phyloP scores from a whole-genome alignment of 2,797 vertebrate genomes.

The Xiphophorus birchmanni region DNA sequence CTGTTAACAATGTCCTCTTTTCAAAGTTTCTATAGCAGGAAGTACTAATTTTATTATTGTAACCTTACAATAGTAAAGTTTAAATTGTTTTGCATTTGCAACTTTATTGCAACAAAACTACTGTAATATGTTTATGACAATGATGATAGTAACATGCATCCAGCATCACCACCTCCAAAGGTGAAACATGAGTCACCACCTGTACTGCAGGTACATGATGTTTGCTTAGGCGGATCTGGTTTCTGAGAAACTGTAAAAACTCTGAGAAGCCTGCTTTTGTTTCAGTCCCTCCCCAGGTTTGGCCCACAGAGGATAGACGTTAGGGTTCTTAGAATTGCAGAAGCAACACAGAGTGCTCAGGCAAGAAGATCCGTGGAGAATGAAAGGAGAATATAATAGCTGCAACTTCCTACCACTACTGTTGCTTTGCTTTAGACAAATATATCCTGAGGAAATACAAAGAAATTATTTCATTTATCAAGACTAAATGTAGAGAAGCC shows the following conservation, averaged over 20 bases:
- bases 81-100: neutral
- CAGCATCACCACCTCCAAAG: neutral
- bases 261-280: neutral
- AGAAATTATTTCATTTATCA: no score
- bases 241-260: neutral
- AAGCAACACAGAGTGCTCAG: neutral
- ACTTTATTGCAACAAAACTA: no score
- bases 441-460: neutral
- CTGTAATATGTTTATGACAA: neutral
- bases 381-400: no score
- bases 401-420: no score
- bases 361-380: neutral
- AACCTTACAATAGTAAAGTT: neutral
- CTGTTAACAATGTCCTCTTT: no score
- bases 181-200: neutral
- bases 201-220: neutral
- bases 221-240: neutral
- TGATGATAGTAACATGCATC: neutral
- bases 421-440: neutral
- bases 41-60: neutral
- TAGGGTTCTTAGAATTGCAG: neutral
- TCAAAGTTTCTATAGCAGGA: no score
- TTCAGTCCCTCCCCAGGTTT: neutral
- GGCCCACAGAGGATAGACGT: fast-evolving
- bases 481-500: no score